phyloP scores from a whole-genome alignment of 2,797 vertebrate species.

The Syndactyla subalaris region DNA sequence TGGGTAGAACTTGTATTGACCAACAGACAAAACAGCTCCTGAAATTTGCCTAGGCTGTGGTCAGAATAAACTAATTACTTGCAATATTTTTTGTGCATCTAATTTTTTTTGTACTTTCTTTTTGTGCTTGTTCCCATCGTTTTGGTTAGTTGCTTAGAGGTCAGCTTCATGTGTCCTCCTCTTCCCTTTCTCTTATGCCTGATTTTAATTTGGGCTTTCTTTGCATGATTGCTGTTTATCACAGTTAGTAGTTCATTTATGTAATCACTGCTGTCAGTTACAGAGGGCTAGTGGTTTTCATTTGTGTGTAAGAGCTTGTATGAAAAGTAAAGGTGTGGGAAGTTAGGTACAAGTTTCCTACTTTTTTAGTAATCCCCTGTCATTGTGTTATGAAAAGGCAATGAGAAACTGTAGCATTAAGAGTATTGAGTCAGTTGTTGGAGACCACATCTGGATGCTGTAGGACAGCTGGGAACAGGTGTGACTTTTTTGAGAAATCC shows the following conservation, averaged over 20 bases:
- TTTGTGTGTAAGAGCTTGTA: background rate
- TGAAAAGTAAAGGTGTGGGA: background rate
- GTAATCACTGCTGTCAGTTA: background rate
- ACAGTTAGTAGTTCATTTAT: background rate
- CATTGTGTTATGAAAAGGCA: background rate
- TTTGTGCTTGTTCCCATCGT: background rate
- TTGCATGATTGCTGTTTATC: background rate
- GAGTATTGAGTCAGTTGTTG: background rate
- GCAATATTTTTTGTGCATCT: background rate
- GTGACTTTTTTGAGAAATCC: background rate
- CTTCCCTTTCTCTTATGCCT: background rate
- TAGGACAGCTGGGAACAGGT: background rate
- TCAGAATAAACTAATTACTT: background rate
- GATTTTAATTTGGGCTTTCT: background rate
- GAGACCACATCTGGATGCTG: background rate
- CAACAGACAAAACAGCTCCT: background rate
- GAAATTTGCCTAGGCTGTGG: background rate
- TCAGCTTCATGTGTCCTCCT: too few species aligned
- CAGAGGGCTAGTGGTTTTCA: background rate
- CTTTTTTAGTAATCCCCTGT: background rate
- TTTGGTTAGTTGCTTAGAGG: background rate
- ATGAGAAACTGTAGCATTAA: background rate
- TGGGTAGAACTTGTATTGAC: background rate
- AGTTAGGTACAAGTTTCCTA: background rate
- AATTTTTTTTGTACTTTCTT: background rate